A percentile compares a stretch with the other conserved stretches of the same genome.
Evolutionary conservation across 2,797 vertebrate genomes (phyloP).

Genomic region (Toxotes lorentzi): DNA sequence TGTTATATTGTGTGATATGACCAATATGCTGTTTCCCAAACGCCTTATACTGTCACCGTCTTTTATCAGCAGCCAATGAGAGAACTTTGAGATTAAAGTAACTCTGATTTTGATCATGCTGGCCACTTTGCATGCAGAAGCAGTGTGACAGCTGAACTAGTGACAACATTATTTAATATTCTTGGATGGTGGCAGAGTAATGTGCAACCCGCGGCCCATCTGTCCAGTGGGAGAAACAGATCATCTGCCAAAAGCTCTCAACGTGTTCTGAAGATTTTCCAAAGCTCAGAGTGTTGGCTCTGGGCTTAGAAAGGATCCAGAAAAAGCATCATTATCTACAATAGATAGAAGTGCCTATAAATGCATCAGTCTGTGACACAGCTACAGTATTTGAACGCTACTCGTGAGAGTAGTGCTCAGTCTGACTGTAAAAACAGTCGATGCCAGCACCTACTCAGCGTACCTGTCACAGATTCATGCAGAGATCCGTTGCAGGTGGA

Average conservation of each 20-base stretch:
- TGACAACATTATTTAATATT: slow-evolving; percentile 53
- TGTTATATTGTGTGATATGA: background rate
- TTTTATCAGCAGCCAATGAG: background rate
- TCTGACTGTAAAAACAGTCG: slow-evolving; percentile 9
- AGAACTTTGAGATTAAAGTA: background rate
- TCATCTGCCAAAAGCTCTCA: slow-evolving; percentile 41
- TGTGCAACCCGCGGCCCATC: slow-evolving; percentile 55
- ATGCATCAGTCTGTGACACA: slow-evolving; percentile 5
- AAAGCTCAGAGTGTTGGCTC: slow-evolving; percentile 11
- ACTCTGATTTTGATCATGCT: slow-evolving; percentile 4
- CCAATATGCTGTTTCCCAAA: background rate
- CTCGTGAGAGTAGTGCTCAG: background rate
- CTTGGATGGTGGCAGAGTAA: slow-evolving; percentile 43
- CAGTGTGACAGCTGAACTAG: slow-evolving; percentile 31
- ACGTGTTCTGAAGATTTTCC: slow-evolving; percentile 1
- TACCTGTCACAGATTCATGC: slow-evolving; percentile 46
- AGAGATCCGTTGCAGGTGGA: slow-evolving; percentile 38
- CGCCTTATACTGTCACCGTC: background rate
- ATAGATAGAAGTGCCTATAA: background rate
- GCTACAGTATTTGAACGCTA: background rate
- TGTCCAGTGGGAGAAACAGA: slow-evolving; percentile 44
- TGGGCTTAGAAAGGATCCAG: background rate
- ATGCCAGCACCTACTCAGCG: slow-evolving; percentile 1
- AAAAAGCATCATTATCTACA: background rate
- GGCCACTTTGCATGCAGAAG: slow-evolving; percentile 13